Base-by-base conservation (phyloP, 2,888 invertebrate genomes). In the Hemistola chrysoprasaria region DNA sequence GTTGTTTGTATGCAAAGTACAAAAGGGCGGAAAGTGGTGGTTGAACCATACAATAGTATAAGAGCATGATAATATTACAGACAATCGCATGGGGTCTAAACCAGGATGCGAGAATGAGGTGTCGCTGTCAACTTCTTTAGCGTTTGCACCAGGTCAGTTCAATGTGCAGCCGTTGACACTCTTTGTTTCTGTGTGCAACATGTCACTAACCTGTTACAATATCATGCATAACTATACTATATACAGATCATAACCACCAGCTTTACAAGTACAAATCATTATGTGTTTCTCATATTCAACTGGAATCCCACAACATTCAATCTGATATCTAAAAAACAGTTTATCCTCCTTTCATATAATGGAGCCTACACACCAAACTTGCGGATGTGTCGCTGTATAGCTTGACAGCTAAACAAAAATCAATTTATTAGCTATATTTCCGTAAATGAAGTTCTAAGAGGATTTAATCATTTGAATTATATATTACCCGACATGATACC, bases 61-160 rank as follows among this genome's bases (percentile, higher is more conserved):
- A 74, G 78, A 63, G 65, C 62, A 62, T 82, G 73, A 74, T 84
- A 70, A 79, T 72, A 82, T 90, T 90, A 65, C 90, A 90, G 90
- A 90, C 59, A 82, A 81, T 87, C 89, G 88, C 78, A 83, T 89
- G 87, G 89, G 84, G 71, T 72, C 75, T 80, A 89, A 80, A 81
- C 76, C 78, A 65, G 88, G 82, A 78, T 82, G 78, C 73, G 89
- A 89, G 79, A 85, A 78, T 62, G 89, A 89, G 78, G 79, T 88
- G 80, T 83, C 82, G 81, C 83, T 88, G 87, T 74, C 89, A 75
- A 75, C 87, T 72, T 74, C 88, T 76, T 86, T 89, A 71, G 81
- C 89, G 61, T 88, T 86, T 81, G 78, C 84, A 65, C 85, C 88
- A 89, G 90, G 90, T 90, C 82, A 89, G 90, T 88, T 86, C 55